Evolutionary conservation across 2,888 invertebrate genomes (phyloP).

Genomic region (Stenolophus ochropezus): DNA sequence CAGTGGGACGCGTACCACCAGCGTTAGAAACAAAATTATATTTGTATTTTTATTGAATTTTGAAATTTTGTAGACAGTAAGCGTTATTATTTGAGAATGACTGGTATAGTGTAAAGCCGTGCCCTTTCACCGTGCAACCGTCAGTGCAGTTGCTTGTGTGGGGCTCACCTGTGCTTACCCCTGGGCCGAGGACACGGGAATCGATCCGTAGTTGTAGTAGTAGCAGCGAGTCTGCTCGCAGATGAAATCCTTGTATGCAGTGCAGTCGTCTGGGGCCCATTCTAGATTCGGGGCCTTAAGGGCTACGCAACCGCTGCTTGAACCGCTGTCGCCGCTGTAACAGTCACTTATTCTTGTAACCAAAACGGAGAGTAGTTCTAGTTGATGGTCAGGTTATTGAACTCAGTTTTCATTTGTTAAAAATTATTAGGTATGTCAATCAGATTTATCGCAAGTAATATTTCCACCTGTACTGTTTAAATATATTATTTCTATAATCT

Average conservation of each 20-base stretch:
- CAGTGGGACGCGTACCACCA: too few relatives aligned
- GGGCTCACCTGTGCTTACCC: conserved; percentile 89
- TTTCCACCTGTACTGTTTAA: too few relatives aligned
- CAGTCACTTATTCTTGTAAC: background rate
- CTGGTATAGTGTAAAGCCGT: conserved; percentile 59
- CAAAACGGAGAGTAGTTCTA: background rate
- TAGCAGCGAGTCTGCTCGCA: conserved; percentile 94
- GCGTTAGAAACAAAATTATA: too few relatives aligned
- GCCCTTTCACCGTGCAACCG: conserved; percentile 69
- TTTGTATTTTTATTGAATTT: too few relatives aligned
- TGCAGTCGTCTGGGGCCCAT: conserved; percentile 90
- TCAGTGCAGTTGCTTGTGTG: conserved; percentile 67
- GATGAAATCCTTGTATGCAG: conserved; percentile 89
- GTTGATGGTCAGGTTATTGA: background rate
- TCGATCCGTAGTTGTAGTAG: conserved; percentile 93
- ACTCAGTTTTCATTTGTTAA: too few relatives aligned
- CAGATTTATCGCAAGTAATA: too few relatives aligned
- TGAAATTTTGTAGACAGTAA: too few relatives aligned
- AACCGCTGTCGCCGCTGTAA: conserved; percentile 77
- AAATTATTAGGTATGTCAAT: too few relatives aligned
- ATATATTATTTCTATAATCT: too few relatives aligned
- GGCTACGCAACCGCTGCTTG: conserved; percentile 84
- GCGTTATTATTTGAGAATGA: too few relatives aligned
- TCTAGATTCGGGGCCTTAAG: conserved; percentile 85
- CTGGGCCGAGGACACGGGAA: conserved; percentile 92